Evolutionary conservation across 1,140 invertebrate species (phyloP).

Genomic region (Pseudomyrmex sp.): DNA sequence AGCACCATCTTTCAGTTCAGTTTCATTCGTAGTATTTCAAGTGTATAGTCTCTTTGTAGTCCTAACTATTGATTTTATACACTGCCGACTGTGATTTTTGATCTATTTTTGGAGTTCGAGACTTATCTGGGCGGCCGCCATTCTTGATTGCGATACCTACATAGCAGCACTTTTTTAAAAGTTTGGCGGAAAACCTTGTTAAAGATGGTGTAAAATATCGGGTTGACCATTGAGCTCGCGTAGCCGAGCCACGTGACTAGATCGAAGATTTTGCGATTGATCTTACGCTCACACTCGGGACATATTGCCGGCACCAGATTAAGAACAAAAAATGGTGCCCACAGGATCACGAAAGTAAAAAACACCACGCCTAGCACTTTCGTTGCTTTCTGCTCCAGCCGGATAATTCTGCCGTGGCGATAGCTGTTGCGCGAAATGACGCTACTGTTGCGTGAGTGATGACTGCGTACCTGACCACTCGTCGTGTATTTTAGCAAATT

Average conservation of each 20-base stretch:
- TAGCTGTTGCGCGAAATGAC: conserved; percentile 92
- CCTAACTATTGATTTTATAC: conserved; percentile 56
- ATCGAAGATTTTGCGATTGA: conserved; percentile 92
- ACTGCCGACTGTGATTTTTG: conserved; percentile 71
- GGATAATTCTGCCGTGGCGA: conserved; percentile 92
- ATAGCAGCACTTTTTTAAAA: conserved; percentile 95
- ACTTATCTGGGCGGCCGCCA: conserved; percentile 80
- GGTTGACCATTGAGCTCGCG: conserved; percentile 96
- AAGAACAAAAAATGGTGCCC: conserved; percentile 97
- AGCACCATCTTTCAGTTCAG: conserved; percentile 24
- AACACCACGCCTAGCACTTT: conserved; percentile 97
- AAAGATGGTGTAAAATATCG: conserved; percentile 97
- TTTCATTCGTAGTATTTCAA: background rate
- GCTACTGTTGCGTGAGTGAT: conserved; percentile 91
- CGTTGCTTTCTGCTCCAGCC: conserved; percentile 96
- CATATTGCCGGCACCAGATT: conserved; percentile 93
- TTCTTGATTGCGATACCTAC: conserved; percentile 81
- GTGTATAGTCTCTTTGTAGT: background rate
- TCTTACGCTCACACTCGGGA: conserved; percentile 90
- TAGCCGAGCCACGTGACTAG: conserved; percentile 96
- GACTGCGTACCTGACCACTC: conserved; percentile 84
- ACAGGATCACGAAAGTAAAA: conserved; percentile 96
- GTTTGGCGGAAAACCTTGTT: conserved; percentile 96
- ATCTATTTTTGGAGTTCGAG: conserved; percentile 67
- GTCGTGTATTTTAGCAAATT: conserved; percentile 82